Evolutionary conservation across 2,113 vertebrate genomes (phyloP), one percentile per base, ranked within the genome.

Genomic region (Tragelaphus scriptus): DNA sequence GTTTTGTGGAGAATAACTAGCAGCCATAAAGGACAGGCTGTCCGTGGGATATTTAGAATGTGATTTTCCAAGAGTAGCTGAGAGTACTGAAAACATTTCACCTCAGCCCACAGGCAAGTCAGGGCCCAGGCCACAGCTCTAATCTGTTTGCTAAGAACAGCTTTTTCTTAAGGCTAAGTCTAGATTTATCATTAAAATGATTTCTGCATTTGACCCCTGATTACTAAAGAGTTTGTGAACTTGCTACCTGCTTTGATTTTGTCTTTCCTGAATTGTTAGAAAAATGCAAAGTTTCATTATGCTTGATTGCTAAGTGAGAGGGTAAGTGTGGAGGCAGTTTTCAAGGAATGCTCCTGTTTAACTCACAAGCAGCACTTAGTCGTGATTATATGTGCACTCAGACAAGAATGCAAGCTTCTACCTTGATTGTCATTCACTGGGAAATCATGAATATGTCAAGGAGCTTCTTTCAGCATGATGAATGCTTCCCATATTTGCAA

Each of bases 281-380:
- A 97, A 95, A 95, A 90, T 17, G 55, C 26, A 40, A 12, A 85
- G 12, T 94, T 98, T 97, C 88, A 94, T 97, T 95, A 97, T 75
- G 89, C 55, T 88, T 98, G 97, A 98, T 97, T 98, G 56, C 85
- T 98, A 97, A 97, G 95, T 40, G n/a, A 59, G 80, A 98, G 86
- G 80, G 95, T 93, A 97, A 98, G 47, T 81, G 59, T 94, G 82
- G 96, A 98, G 96, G 98, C 94, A 95, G 91, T 98, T 98, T 98
- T 97, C 98, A 96, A 98, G 94, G 92, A 97, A 97, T 1, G 1
- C 58, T 97, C 93, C 93, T 90, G 85, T 88, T 97, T 6, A 89
- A 88, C 97, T 96, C 55, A 56, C 79, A 98, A 91, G 88, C 97
- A 98, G 90, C 81, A 98, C 92, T 97, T 97, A 89, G 26, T 32